A percentile compares a stretch with the other conserved stretches of the same genome.
These are phyloP conservation scores for Pangasius macronema DNA, from an alignment of 2,797 vertebrate genomes.

Conservation along the genomic window DNA sequence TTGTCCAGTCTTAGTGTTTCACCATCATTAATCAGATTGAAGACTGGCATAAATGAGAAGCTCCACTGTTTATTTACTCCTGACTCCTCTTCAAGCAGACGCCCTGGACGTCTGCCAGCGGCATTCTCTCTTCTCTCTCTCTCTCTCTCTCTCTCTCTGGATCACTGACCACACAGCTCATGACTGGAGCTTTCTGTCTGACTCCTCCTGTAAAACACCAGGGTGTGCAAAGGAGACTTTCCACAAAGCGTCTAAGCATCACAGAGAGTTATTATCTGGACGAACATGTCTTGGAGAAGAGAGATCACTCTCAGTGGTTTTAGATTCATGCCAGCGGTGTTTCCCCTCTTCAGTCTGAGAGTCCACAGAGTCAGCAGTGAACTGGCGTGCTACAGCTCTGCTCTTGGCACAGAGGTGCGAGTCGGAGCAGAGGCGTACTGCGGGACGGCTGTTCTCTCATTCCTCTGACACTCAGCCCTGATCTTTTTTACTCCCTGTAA, in stretches of 20 bases:
- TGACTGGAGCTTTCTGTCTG: slow-evolving; percentile 50
- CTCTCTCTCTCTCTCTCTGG: not conserved
- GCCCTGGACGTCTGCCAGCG: slow-evolving; percentile 8
- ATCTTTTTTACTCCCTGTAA: slow-evolving; percentile 45
- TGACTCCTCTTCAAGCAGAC: slow-evolving; percentile 3
- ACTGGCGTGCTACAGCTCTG: slow-evolving; percentile 6
- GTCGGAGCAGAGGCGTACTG: slow-evolving; percentile 22
- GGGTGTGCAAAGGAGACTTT: slow-evolving; percentile 39
- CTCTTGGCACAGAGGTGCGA: slow-evolving; percentile 47
- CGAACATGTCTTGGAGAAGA: slow-evolving; percentile 13
- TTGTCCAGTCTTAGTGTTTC: not conserved
- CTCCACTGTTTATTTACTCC: slow-evolving; percentile 37
- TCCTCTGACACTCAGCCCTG: slow-evolving; percentile 41
- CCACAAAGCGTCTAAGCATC: slow-evolving; percentile 46
- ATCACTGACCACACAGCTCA: slow-evolving; percentile 29
- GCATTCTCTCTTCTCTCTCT: not conserved
- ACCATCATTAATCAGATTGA: slow-evolving; percentile 18
- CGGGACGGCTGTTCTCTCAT: slow-evolving; percentile 32
- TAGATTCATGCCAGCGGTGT: slow-evolving; percentile 11
- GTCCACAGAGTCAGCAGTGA: slow-evolving; percentile 16
- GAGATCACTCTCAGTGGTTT: slow-evolving; percentile 11
- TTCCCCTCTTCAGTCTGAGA: slow-evolving; percentile 1
- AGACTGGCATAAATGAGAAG: not conserved
- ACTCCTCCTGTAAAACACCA: slow-evolving; percentile 48
- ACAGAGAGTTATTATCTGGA: slow-evolving; percentile 49